Percentiles rank a stretch among this genome's conserved stretches.
phyloP scores from a whole-genome alignment of 2,113 vertebrate genomes.

The Heterochromis multidens region DNA sequence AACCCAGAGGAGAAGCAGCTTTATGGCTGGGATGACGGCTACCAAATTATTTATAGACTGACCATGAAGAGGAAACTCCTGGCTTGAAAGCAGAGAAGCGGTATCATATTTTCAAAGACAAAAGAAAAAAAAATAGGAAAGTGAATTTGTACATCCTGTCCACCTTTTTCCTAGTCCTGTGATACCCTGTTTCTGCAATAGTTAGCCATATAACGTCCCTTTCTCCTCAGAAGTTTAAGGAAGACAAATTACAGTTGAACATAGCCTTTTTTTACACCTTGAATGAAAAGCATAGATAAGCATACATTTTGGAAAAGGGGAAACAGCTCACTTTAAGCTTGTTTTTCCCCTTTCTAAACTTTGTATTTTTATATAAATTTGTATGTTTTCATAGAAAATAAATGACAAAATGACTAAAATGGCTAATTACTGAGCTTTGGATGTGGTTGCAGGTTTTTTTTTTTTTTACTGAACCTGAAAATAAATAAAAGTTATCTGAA shows the following conservation, averaged over 20 bases:
- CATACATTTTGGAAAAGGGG: background rate
- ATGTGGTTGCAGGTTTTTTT: background rate
- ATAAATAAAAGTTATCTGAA: background rate
- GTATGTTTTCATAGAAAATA: background rate
- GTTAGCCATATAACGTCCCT: background rate
- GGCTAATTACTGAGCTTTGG: background rate
- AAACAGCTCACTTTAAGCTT: accelerated
- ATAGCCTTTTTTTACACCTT: background rate
- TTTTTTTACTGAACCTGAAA: background rate
- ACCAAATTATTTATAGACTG: constrained; percentile 94
- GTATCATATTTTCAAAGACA: background rate
- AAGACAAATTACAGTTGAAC: background rate
- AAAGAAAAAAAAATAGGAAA: background rate
- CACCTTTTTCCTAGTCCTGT: background rate
- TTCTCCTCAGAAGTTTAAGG: background rate
- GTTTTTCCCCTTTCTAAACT: background rate
- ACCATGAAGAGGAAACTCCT: constrained; percentile 86
- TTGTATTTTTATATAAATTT: background rate
- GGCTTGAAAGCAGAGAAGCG: constrained; percentile 18
- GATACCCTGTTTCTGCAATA: background rate
- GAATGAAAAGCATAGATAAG: background rate
- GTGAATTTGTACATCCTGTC: background rate
- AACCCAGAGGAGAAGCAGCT: constrained; percentile 88
- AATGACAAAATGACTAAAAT: background rate
- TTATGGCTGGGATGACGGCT: constrained; percentile 96